phyloP scores from a whole-genome alignment of 2,113 vertebrate species.

The Alethe diademata region DNA sequence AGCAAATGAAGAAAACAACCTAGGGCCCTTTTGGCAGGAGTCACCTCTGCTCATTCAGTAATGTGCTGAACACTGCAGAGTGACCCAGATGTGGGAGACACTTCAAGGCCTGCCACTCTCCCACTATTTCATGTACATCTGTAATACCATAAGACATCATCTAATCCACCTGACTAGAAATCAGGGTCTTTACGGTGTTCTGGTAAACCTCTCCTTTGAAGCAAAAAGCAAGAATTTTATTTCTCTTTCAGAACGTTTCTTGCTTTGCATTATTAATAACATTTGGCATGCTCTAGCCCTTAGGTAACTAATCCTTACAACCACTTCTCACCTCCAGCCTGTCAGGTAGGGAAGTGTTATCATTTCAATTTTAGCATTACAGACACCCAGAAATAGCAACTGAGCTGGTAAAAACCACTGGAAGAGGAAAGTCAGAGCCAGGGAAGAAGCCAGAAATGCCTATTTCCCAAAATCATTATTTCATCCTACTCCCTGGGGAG shows the following conservation, averaged over 20 bases:
- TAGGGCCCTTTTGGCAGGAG: not conserved
- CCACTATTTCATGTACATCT: not conserved
- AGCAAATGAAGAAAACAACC: not conserved
- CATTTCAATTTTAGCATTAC: not conserved
- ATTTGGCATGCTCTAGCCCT: not conserved
- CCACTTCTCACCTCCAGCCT: not conserved
- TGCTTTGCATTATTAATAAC: slow-evolving; percentile 38
- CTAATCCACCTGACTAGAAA: not conserved
- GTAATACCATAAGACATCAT: not conserved
- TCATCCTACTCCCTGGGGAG: not conserved
- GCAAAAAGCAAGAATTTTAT: slow-evolving; percentile 12
- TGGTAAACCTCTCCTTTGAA: not conserved
- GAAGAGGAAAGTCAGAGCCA: not conserved
- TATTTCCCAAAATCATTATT: not conserved
- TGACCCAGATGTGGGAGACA: not conserved
- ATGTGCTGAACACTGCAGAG: not conserved
- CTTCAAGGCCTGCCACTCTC: not conserved
- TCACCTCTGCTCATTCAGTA: not conserved
- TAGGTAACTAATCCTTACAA: slow-evolving; percentile 23
- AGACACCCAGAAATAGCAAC: not conserved
- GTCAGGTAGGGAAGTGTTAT: not conserved
- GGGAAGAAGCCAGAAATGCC: not conserved
- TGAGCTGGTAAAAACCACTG: not conserved
- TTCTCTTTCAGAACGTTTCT: slow-evolving; percentile 13
- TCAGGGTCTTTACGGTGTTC: not conserved